Conservation (phyloP, 1,140 invertebrate species). For the Caenorhabditis brenneri region DNA sequence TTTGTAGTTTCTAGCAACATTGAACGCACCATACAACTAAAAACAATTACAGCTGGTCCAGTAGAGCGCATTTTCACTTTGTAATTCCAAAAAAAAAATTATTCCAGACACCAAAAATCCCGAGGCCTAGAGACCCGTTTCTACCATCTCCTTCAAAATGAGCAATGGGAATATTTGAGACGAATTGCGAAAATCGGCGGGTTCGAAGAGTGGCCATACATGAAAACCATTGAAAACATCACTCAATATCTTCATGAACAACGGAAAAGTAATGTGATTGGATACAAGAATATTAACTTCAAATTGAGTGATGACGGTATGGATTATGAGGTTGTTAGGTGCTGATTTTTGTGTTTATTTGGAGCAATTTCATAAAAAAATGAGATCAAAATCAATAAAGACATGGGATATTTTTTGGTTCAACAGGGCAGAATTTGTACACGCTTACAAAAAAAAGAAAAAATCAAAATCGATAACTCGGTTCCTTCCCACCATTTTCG, state of each 20-base stretch:
- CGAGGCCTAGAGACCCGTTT: conserved; percentile 71
- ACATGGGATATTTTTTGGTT: not conserved
- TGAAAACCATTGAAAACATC: conserved; percentile 29
- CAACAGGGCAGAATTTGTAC: not conserved
- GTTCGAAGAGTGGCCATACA: conserved; percentile 37
- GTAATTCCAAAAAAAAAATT: too few relatives aligned
- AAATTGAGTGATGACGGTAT: conserved; percentile 14
- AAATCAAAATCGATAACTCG: not conserved
- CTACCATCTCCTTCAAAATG: conserved; percentile 75
- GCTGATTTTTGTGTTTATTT: too few relatives aligned
- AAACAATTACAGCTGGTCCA: too few relatives aligned
- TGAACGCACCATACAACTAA: too few relatives aligned
- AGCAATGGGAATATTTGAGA: conserved; percentile 40
- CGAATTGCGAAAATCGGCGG: not conserved
- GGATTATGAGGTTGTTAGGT: conserved; percentile 8
- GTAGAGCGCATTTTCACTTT: too few relatives aligned
- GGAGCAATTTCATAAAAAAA: too few relatives aligned
- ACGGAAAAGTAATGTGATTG: conserved; percentile 24
- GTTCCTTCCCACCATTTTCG: not conserved
- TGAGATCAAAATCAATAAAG: not conserved
- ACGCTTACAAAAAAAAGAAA: not conserved
- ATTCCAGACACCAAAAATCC: conserved; percentile 33
- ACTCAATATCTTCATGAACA: conserved; percentile 12
- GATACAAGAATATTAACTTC: conserved; percentile 43
- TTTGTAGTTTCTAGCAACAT: too few relatives aligned